Percentiles rank a stretch among this genome's conserved stretches.
These are phyloP conservation scores for Abrostola triplasia DNA, from an alignment of 2,888 invertebrate species.

Conservation along the genomic window DNA sequence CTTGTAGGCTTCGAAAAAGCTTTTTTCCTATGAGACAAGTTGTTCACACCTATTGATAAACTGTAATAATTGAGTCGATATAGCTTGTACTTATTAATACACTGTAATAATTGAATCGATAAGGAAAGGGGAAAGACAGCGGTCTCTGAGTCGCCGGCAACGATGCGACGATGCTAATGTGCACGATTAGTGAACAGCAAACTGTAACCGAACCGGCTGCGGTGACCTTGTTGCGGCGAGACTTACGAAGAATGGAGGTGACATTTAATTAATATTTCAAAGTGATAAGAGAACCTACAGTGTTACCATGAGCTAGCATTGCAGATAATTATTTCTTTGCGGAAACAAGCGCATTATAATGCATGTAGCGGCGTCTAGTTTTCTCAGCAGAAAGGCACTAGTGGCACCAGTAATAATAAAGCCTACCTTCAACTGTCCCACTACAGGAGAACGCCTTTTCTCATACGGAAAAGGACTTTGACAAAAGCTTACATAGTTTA, in stretches of 20 bases:
- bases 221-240: conserved; percentile 35
- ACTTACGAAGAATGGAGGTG: conserved; percentile 24
- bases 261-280: not conserved
- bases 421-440: too few relatives aligned
- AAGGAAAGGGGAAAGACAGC: conserved; percentile 14
- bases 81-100: too few relatives aligned
- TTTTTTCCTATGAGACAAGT: not conserved
- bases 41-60: not conserved
- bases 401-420: not conserved
- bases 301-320: too few relatives aligned
- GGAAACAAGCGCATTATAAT: too few relatives aligned
- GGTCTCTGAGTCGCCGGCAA: conserved; percentile 7
- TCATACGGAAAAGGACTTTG: too few relatives aligned
- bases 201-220: conserved; percentile 39
- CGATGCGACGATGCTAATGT: conserved; percentile 34
- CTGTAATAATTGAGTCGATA: conserved; percentile 3
- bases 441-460: too few relatives aligned
- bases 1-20: too few relatives aligned
- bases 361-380: too few relatives aligned
- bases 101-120: conserved; percentile 1
- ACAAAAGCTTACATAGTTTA: too few relatives aligned
- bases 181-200: conserved; percentile 43
- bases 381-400: too few relatives aligned
- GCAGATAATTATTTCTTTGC: too few relatives aligned
- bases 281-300: not conserved